Evolutionary conservation across 2,797 vertebrate genomes (phyloP).

Genomic region (Tragopan temminckii): DNA sequence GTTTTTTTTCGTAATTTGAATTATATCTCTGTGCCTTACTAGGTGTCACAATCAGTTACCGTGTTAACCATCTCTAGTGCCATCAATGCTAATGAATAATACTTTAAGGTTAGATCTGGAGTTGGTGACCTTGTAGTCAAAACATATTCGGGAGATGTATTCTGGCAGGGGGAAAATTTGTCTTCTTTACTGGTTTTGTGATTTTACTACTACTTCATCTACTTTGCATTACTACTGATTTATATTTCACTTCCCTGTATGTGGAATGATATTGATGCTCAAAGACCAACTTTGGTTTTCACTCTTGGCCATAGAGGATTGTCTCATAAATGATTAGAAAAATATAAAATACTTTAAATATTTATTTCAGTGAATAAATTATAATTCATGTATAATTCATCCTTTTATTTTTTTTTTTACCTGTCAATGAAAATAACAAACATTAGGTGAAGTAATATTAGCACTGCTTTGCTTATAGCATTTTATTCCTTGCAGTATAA

Average conservation of each 20-base stretch:
- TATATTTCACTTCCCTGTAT: constrained; percentile 23
- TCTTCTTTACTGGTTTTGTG: constrained; percentile 26
- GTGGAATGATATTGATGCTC: constrained; percentile 3
- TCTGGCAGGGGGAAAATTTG: constrained; percentile 1
- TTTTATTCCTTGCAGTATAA: not conserved
- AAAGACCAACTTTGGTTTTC: constrained; percentile 39
- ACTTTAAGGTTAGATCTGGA: constrained; percentile 75
- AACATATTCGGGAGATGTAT: not conserved
- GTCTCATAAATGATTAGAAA: not conserved
- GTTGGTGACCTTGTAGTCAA: constrained; percentile 26
- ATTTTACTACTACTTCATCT: constrained; percentile 35
- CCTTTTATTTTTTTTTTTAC: not conserved
- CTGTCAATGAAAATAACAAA: not conserved
- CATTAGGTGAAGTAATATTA: not conserved
- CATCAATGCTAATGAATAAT: constrained; percentile 76
- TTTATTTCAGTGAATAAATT: constrained; percentile 14
- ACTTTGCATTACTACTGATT: constrained; percentile 48
- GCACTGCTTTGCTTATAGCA: not conserved
- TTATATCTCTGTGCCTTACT: not conserved
- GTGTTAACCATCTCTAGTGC: constrained; percentile 72
- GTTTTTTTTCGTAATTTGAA: not conserved
- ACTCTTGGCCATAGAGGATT: not conserved
- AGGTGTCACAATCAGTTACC: constrained; percentile 59
- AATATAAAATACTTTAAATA: not conserved
- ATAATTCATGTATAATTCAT: too few relatives aligned